phyloP scores from a whole-genome alignment of 2,797 vertebrate genomes.

The Macrochelys suwanniensis region DNA sequence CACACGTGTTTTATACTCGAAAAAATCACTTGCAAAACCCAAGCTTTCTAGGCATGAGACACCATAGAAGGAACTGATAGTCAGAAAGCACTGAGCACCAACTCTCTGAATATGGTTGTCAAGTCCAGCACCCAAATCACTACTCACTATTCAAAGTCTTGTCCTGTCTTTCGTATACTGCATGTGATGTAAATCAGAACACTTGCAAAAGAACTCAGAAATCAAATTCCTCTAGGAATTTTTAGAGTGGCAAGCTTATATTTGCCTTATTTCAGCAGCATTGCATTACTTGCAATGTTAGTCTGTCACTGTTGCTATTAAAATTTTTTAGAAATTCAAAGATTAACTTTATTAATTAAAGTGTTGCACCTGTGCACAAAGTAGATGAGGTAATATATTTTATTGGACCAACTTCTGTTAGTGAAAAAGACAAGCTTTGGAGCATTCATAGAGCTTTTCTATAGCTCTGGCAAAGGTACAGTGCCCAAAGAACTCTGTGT shows the following conservation, averaged over 20 bases:
- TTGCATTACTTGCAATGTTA: background rate
- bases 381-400: background rate
- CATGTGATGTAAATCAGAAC: background rate
- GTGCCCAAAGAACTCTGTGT: background rate
- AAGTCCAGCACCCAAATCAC: background rate
- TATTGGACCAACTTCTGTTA: background rate
- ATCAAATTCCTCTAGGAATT: slow-evolving; percentile 13
- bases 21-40: background rate
- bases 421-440: background rate
- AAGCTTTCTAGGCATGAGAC: background rate
- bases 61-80: background rate
- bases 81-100: background rate
- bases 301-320: background rate
- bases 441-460: background rate
- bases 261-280: background rate
- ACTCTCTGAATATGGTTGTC: background rate
- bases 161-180: background rate
- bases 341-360: background rate
- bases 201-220: fast-evolving
- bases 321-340: background rate
- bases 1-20: background rate
- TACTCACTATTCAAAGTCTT: background rate
- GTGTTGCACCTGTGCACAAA: background rate
- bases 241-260: background rate
- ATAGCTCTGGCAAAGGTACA: background rate